Conservation (phyloP, 2,797 vertebrate genomes). For the Enteromius viviparus region DNA sequence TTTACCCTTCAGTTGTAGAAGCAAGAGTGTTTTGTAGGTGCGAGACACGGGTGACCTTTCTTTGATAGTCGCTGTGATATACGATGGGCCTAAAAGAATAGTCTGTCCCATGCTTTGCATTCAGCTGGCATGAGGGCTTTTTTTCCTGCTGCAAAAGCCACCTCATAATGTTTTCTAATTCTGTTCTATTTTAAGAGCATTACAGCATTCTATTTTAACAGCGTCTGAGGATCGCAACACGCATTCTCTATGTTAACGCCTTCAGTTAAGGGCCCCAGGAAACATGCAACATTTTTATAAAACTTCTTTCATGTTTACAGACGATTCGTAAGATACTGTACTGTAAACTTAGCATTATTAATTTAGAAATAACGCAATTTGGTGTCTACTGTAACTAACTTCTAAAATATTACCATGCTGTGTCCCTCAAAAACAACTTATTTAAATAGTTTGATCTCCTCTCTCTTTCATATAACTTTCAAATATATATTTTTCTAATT, state of each 20-base stretch:
- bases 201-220: slow-evolving; percentile 70
- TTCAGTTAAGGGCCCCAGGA: slow-evolving; percentile 1
- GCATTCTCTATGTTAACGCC: slow-evolving; percentile 30
- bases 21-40: slow-evolving; percentile 54
- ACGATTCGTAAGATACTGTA: background rate
- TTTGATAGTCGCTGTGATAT: slow-evolving; percentile 60
- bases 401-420: background rate
- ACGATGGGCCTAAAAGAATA: slow-evolving; percentile 56
- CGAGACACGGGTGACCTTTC: slow-evolving; percentile 55
- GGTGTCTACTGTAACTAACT: background rate
- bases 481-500: background rate
- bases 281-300: slow-evolving; percentile 4
- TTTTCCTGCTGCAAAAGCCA: slow-evolving; percentile 75
- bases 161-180: slow-evolving; percentile 70
- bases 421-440: background rate
- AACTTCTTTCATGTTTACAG: background rate
- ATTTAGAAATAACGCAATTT: background rate
- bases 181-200: slow-evolving; percentile 72
- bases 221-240: slow-evolving; percentile 44
- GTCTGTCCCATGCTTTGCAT: slow-evolving; percentile 62
- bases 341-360: background rate
- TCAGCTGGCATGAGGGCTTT: slow-evolving; percentile 71
- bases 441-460: background rate
- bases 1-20: slow-evolving; percentile 47
- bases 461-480: background rate